Evolutionary conservation across 2,113 vertebrate genomes (phyloP).

Genomic region (Speoplatyrhinus poulsoni): DNA sequence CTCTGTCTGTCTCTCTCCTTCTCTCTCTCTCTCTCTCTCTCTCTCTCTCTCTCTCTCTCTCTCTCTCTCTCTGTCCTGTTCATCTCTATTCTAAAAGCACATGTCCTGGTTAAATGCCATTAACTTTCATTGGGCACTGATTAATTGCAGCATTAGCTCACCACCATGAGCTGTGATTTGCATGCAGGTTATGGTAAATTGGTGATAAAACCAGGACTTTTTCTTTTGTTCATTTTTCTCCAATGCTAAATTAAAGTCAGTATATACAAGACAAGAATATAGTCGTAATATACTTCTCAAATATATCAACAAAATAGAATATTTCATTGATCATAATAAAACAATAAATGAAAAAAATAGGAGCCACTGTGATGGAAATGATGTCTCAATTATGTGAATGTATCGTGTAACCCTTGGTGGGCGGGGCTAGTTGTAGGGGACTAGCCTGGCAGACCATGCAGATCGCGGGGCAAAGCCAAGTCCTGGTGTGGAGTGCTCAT

Average conservation of each 20-base stretch:
- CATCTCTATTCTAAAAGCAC: background rate
- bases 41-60: background rate
- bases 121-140: too few relatives aligned
- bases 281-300: too few relatives aligned
- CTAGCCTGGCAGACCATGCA: background rate
- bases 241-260: background rate
- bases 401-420: too few relatives aligned
- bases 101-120: background rate
- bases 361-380: background rate
- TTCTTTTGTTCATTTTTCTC: background rate
- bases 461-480: conserved; percentile 15
- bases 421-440: background rate
- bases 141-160: too few relatives aligned
- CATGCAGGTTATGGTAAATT: background rate
- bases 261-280: too few relatives aligned
- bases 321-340: too few relatives aligned
- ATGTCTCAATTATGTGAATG: too few relatives aligned
- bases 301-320: too few relatives aligned
- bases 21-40: background rate
- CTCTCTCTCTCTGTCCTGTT: background rate
- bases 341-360: background rate
- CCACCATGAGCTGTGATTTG: background rate
- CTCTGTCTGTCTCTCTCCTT: too few relatives aligned
- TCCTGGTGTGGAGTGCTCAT: conserved; percentile 31
- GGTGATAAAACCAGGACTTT: background rate